Evolutionary conservation across 37 sponge, comb jelly and placozoan species (phyloP), one percentile per base, ranked within the genome.

Genomic region (Theonella swinhoei): DNA sequence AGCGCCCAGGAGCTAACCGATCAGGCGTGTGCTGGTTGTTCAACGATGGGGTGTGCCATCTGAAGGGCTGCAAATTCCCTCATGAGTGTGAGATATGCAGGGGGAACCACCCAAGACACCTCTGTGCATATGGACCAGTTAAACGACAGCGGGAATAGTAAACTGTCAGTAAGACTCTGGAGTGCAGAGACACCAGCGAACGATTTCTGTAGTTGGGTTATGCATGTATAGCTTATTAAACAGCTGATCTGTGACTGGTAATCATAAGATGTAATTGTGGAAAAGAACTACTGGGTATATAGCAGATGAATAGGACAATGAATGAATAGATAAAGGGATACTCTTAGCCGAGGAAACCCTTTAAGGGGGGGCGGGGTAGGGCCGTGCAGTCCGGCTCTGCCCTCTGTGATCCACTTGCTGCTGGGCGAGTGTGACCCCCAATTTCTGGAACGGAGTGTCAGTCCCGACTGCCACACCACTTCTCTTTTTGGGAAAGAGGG

Each of bases 31-130:
- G 71, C 71, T 70, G 71, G 71, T 11, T 29, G 38, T 70, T 22
- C 71, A 70, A 70, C 30, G 71, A 70, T 3, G 39, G 71, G 24
- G 35, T 4, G 8, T 70, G 71, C 31, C 17, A 25, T 8, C 19
- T 32, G 19, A 42, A 75, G 34, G 28, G 25, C 11, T 75, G 75
- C 32, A 75, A 75, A 26, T 75, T 75, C 32, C 60, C 75, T 7
- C 75, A 75, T 54, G 54, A 42, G 29, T 75, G 75, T 31, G 58
- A 42, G 28, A 14, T 3, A 39, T 75, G 75, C 20, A 14, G 19
- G 36, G 71, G 71, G 3, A 24, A 24, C 20, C 71, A 70, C 30
- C 71, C 71, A 30, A 70, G 32, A 30, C 24, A 20, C 11, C 11
- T 35, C 38, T 70, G 71, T 32, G 33, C 3, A 5, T 2, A 20